Evolutionary conservation across 30 jellyfish, hydroid and myxozoan genomes (phyloP).

Genomic region (Aurelia coerulea): DNA sequence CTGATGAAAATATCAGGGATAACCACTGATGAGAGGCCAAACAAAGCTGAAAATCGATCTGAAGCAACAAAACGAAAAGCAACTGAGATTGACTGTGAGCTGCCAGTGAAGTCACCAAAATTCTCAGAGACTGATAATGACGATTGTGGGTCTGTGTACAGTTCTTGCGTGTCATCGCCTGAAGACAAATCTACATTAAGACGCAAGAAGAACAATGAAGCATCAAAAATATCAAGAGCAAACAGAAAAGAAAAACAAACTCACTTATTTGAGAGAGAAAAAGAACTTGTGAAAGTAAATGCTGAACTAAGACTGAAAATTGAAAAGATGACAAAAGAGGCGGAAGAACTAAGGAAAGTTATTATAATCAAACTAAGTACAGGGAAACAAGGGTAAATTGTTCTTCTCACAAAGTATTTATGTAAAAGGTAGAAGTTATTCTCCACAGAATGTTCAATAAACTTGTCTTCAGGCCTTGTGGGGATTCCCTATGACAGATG

Average conservation of each 20-base stretch:
- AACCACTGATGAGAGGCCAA: not conserved
- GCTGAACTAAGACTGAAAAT: constrained; percentile 56
- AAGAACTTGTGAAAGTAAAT: constrained; percentile 76
- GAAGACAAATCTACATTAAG: constrained; percentile 48
- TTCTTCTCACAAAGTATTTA: no score
- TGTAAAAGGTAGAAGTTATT: no score
- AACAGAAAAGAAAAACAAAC: constrained; percentile 66
- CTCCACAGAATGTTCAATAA: no score
- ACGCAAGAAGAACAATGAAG: constrained; percentile 78
- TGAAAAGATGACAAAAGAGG: constrained; percentile 78
- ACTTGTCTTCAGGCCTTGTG: no score
- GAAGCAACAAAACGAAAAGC: not conserved
- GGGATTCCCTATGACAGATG: no score
- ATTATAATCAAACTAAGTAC: constrained; percentile 68
- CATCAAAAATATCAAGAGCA: constrained; percentile 84
- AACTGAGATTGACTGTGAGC: not conserved
- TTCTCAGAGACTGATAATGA: constrained; percentile 34
- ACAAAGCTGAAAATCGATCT: not conserved
- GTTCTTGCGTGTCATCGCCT: constrained; percentile 64
- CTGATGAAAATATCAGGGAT: constrained; percentile 59
- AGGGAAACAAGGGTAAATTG: no score
- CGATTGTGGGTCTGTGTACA: constrained; percentile 38
- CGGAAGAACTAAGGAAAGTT: constrained; percentile 58
- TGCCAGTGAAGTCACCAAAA: constrained; percentile 7
- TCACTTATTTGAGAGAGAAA: constrained; percentile 53